Percentiles rank a stretch among this genome's conserved stretches.
Conservation (phyloP, 2,113 vertebrate genomes). For the Lophochroa leadbeateri region DNA sequence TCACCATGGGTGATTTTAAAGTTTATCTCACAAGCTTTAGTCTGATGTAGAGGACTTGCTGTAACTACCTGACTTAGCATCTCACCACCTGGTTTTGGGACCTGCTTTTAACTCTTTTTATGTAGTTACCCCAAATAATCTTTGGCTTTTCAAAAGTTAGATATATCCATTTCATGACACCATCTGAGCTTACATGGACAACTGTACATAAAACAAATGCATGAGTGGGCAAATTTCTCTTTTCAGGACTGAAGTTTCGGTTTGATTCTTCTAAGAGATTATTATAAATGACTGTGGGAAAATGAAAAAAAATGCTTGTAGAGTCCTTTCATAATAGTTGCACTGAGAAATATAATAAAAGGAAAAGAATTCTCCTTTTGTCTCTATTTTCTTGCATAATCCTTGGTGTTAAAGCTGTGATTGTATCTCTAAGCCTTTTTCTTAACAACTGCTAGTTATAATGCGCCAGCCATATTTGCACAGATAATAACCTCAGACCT, state of each 20-base stretch:
- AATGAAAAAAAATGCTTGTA: not conserved
- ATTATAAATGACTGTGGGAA: constrained; percentile 37
- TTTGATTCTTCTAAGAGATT: constrained; percentile 27
- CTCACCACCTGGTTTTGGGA: not conserved
- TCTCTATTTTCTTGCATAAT: constrained; percentile 32
- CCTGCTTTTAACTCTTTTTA: not conserved
- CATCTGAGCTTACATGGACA: constrained; percentile 20
- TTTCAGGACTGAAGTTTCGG: not conserved
- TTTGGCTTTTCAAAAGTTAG: constrained; percentile 31
- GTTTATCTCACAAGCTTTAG: not conserved
- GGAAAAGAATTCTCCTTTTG: constrained; percentile 15
- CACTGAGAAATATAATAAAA: constrained; percentile 9
- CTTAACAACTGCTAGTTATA: not conserved
- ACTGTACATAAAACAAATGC: constrained; percentile 5
- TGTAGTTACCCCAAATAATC: not conserved
- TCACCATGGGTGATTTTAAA: not conserved
- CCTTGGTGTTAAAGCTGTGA: not conserved
- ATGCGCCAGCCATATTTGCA: not conserved
- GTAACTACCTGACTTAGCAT: not conserved
- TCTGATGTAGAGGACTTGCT: not conserved
- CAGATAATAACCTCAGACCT: not conserved
- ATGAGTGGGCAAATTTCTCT: not conserved
- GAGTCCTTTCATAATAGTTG: not conserved
- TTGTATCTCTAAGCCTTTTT: constrained; percentile 3
- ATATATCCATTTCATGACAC: not conserved